Evolutionary conservation across 2,113 vertebrate genomes (phyloP).

Genomic region (Psephotus haematonotus): DNA sequence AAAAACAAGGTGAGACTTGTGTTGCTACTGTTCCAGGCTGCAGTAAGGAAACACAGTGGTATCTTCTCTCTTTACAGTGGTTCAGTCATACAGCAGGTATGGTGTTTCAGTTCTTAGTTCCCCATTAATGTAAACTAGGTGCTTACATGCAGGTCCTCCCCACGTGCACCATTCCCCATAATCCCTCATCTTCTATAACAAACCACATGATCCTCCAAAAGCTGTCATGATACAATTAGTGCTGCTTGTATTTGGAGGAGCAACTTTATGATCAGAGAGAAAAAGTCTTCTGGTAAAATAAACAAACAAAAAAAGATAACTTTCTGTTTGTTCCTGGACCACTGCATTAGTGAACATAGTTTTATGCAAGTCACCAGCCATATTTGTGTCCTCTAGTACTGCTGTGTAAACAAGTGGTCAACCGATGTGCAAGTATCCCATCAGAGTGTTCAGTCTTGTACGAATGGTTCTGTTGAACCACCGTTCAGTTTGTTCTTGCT

Average conservation of each 20-base stretch:
- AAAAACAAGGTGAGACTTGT: background rate
- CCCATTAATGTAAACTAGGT: accelerated
- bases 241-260: background rate
- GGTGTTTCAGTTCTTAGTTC: background rate
- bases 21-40: background rate
- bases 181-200: background rate
- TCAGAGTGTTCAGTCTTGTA: background rate
- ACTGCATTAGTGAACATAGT: background rate
- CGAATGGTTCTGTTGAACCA: conserved; percentile 12
- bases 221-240: background rate
- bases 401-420: conserved; percentile 65
- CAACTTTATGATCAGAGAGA: background rate
- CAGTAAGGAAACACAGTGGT: background rate
- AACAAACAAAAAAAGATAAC: background rate
- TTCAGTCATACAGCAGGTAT: background rate
- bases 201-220: background rate
- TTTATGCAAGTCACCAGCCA: background rate
- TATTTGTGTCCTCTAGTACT: background rate
- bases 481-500: conserved; percentile 83
- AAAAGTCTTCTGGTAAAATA: background rate
- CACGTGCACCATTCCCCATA: background rate
- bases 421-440: background rate
- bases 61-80: background rate
- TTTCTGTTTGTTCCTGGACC: background rate
- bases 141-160: background rate